A percentile compares a stretch with the other conserved stretches of the same genome.
Evolutionary conservation across 1,140 invertebrate species (phyloP).

Genomic region (Penaeus japonicus): DNA sequence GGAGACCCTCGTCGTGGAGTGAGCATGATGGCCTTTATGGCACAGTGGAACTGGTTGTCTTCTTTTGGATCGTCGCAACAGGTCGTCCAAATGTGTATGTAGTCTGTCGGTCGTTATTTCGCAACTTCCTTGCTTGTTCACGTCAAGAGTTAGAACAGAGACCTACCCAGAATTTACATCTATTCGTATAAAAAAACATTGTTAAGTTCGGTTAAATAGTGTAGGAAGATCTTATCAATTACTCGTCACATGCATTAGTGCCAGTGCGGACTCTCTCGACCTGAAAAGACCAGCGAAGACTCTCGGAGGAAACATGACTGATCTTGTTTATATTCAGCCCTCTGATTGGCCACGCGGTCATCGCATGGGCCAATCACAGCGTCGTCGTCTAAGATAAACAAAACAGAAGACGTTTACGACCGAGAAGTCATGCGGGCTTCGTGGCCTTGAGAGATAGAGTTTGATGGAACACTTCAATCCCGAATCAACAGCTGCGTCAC

Average conservation of each 20-base stretch:
- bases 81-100: neutral
- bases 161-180: conserved; percentile 3
- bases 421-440: neutral
- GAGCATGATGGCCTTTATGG: neutral
- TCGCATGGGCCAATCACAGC: too few relatives aligned
- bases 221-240: neutral
- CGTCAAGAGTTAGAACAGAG: neutral
- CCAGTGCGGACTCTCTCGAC: neutral
- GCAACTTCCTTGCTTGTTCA: neutral
- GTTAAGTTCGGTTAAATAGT: neutral
- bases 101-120: neutral
- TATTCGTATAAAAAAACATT: neutral
- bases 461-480: neutral
- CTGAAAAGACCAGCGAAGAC: neutral
- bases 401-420: neutral
- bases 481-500: too few relatives aligned
- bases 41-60: neutral
- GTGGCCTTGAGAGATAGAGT: neutral
- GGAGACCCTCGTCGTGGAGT: too few relatives aligned
- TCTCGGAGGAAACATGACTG: neutral
- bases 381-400: too few relatives aligned
- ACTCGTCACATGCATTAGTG: neutral
- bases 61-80: too few relatives aligned
- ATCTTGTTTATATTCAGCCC: neutral
- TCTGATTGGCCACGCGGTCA: too few relatives aligned